Evolutionary conservation across 2,113 vertebrate species (phyloP).

Genomic region (Tricholaema leucomelas): DNA sequence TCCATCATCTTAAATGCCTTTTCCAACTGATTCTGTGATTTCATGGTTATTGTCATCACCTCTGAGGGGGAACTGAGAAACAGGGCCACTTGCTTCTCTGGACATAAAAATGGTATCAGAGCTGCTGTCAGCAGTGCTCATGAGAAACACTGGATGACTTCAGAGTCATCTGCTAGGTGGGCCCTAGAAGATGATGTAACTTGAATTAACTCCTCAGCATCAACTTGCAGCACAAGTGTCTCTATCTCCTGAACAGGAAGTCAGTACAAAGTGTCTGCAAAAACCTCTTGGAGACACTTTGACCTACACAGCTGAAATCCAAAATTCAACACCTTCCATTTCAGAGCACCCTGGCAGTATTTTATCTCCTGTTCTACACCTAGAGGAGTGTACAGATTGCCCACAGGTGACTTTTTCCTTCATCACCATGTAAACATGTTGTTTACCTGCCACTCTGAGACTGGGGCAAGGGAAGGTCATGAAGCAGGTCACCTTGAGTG

Average conservation of each 20-base stretch:
- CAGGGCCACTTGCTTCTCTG: not conserved
- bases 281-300: not conserved
- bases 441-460: too few relatives aligned
- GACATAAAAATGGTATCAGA: not conserved
- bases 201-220: not conserved
- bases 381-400: not conserved
- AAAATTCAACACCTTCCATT: not conserved
- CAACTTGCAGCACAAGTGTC: not conserved
- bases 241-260: not conserved
- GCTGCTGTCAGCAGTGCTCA: not conserved
- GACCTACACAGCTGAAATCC: not conserved
- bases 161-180: rapidly evolving
- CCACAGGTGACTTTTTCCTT: not conserved
- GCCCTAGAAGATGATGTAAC: not conserved
- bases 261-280: not conserved
- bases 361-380: not conserved
- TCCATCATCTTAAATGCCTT: not conserved
- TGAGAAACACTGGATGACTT: not conserved
- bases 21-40: not conserved
- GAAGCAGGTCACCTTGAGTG: too few relatives aligned
- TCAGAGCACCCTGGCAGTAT: not conserved
- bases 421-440: not conserved
- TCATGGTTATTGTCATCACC: not conserved
- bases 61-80: not conserved
- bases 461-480: too few relatives aligned